Conservation (phyloP, 2,888 invertebrate species). For the Microctonus hyperodae region DNA sequence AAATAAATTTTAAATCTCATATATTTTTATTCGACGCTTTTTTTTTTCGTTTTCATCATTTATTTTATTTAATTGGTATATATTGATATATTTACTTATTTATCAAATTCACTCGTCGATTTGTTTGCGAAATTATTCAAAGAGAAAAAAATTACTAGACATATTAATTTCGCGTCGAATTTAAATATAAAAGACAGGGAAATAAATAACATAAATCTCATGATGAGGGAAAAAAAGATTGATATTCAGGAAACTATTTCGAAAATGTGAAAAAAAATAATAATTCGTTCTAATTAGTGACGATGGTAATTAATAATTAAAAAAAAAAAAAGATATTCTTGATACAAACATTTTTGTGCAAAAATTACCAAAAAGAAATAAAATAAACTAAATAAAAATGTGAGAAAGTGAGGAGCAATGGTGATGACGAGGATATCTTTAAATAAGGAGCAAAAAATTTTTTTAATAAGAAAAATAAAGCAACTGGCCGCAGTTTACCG, state of each 20-base stretch:
- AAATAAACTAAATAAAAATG: conserved; percentile 37
- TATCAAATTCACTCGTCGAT: no score
- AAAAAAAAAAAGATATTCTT: conserved; percentile 58
- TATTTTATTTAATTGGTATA: not conserved
- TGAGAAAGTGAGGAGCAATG: conserved; percentile 33
- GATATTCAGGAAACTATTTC: conserved; percentile 19
- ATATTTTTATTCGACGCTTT: conserved; percentile 3
- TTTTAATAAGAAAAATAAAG: conserved; percentile 31
- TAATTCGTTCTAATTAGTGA: conserved; percentile 41
- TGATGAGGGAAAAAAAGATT: conserved; percentile 7
- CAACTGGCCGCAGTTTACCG: conserved; percentile 47
- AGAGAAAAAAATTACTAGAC: conserved; percentile 18
- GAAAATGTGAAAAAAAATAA: conserved; percentile 32
- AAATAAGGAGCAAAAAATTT: conserved; percentile 25
- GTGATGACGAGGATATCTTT: conserved; percentile 16
- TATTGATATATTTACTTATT: no score
- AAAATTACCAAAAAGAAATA: conserved; percentile 45
- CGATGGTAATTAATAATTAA: conserved; percentile 43
- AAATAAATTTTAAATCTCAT: conserved; percentile 12
- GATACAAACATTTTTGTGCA: conserved; percentile 61
- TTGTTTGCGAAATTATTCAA: no score
- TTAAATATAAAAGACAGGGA: conserved; percentile 3
- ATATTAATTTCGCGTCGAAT: not conserved
- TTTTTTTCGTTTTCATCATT: not conserved
- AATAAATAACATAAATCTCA: not conserved